Evolutionary conservation across 2,797 vertebrate species (phyloP).

Genomic region (Dendrocincla fuliginosa): DNA sequence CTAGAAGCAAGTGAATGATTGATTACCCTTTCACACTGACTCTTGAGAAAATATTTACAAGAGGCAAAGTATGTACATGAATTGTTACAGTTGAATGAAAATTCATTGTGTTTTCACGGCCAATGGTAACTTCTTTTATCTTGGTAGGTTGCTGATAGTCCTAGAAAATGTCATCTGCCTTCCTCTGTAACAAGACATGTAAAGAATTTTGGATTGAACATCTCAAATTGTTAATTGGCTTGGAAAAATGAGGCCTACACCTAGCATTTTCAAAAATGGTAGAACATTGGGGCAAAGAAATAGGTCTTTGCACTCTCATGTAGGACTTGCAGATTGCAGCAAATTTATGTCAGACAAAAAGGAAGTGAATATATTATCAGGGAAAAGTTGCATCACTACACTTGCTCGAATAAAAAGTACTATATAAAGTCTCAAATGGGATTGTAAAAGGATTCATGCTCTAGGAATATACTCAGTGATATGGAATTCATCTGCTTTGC

Average conservation of each 20-base stretch:
- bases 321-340: neutral
- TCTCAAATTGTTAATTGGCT: neutral
- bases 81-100: neutral
- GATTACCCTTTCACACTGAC: neutral
- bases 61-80: neutral
- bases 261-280: neutral
- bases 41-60: neutral
- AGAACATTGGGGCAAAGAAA: neutral
- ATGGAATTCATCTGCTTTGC: slow-evolving; percentile 14
- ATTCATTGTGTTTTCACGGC: neutral
- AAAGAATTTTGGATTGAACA: neutral
- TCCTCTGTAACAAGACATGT: neutral
- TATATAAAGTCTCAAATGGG: neutral
- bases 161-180: neutral
- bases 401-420: neutral
- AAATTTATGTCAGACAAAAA: neutral
- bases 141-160: neutral
- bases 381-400: neutral
- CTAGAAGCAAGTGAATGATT: neutral
- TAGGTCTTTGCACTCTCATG: neutral
- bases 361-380: neutral
- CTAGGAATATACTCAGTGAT: neutral
- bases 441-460: slow-evolving; percentile 20
- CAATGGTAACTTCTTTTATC: neutral
- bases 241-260: neutral